Conservation (phyloP, 2,888 invertebrate species). For the Phengaris alcon region DNA sequence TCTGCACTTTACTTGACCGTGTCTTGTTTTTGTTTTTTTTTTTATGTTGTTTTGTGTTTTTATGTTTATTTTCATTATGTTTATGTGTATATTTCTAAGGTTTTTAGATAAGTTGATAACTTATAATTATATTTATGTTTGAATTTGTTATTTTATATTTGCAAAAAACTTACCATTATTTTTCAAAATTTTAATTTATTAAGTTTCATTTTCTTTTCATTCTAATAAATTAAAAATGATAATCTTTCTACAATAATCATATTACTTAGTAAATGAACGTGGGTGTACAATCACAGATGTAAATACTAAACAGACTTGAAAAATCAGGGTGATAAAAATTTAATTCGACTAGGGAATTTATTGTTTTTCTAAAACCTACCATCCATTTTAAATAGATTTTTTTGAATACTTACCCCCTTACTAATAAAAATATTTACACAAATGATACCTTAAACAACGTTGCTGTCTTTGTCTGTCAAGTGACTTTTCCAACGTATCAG, state of each 20-base stretch:
- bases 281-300: neutral
- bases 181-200: constrained; percentile 4
- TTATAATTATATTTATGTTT: neutral
- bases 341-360: too few species aligned
- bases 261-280: neutral
- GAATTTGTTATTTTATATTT: neutral
- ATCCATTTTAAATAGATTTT: neutral
- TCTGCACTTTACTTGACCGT: constrained; percentile 11
- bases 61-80: neutral
- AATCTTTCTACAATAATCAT: neutral
- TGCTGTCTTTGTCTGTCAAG: too few species aligned
- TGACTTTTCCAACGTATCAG: too few species aligned
- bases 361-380: neutral
- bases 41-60: constrained; percentile 18
- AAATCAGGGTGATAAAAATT: neutral
- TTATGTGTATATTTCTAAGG: neutral
- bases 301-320: neutral
- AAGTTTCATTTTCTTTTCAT: constrained; percentile 10
- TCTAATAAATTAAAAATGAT: neutral
- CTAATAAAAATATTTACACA: too few species aligned
- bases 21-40: neutral
- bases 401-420: neutral
- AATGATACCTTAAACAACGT: too few species aligned
- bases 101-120: neutral
- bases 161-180: neutral